Base-by-base conservation (phyloP, 2,888 invertebrate species). In the Cetonia aurata region DNA sequence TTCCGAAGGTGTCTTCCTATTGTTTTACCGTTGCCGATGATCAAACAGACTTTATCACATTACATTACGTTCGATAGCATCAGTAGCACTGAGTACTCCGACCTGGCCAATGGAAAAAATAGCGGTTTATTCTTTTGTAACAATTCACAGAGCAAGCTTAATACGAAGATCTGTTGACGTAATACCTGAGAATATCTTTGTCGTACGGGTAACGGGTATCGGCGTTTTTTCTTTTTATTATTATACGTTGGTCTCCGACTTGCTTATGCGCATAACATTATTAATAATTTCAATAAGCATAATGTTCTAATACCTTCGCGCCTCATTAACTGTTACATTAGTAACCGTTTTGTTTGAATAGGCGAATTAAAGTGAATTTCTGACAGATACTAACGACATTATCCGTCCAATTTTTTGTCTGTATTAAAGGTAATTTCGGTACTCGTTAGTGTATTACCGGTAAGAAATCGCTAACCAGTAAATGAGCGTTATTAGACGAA, bases 61-160 rank as follows among this genome's bases (percentile, higher is more conserved):
- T 56, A 56, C 13, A 56, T 8, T 37, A 37, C 37, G 37, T 56
- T 56, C 13, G 55, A 33, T 37, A n/a, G 37, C 9, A 37, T 37
- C 37, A 56, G 6, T 9, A 56, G 41, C 12, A 13, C 15, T 37
- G 55, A 33, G 33, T 55, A n/a, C 33, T 55, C 19, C 37, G 33
- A 33, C 15, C 33, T 10, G 8, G 10, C 37, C 37, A 9, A 4
- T 31, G 25, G 13, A 31, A 52, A 25, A 52, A 52, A 33, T 25
- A 48, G 46, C 48, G 31, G 48, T 44, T 17, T 56, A 13, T 48
- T 31, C 48, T 60, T 60, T 60, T 46, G 59, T 57, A 25, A 60
- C 60, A 19, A 13, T 60, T 46, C 46, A 17, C n/a, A 46, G 8
- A 13, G 15, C 33, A 37, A 37, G 31, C 15, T 13, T 46, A 13